These are phyloP conservation scores for Cichladusa arquata DNA, from an alignment of 2,113 vertebrate genomes.

Conservation along the genomic window DNA sequence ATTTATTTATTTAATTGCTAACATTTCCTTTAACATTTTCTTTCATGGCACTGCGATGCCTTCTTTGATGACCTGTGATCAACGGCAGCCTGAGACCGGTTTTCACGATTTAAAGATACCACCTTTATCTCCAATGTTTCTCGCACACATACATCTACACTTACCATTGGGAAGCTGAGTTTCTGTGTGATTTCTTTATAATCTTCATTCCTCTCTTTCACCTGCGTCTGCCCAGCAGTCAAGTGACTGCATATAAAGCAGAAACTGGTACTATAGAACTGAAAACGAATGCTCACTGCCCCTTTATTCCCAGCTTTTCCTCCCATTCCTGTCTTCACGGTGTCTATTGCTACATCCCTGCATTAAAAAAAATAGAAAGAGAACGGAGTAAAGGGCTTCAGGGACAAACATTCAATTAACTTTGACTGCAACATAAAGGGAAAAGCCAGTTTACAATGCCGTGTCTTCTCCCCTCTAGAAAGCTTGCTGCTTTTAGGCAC, in stretches of 20 bases:
- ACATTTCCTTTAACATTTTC: not conserved
- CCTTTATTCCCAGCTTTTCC: conserved; percentile 83
- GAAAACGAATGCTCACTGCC: conserved; percentile 80
- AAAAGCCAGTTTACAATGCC: not conserved
- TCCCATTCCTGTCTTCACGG: conserved; percentile 83
- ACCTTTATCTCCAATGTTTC: not conserved
- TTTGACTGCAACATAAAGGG: not conserved
- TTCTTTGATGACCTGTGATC: not conserved
- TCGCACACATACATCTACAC: not conserved
- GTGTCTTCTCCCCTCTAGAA: not conserved
- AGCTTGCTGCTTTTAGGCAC: not conserved
- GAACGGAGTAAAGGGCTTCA: not conserved
- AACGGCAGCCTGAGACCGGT: not conserved
- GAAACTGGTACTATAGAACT: conserved; percentile 79
- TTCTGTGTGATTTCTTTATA: conserved; percentile 83
- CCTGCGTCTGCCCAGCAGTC: conserved; percentile 81
- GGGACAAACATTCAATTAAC: not conserved
- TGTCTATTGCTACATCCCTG: conserved; percentile 81
- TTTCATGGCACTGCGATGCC: not conserved
- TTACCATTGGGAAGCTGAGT: conserved; percentile 80
- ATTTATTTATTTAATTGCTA: not conserved
- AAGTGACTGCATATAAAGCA: conserved; percentile 83
- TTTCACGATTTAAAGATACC: not conserved
- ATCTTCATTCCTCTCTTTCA: conserved; percentile 82
- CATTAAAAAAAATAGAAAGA: not conserved